A percentile compares a stretch with the other conserved stretches of the same genome.
These are phyloP conservation scores for Hydrotaea diabolus DNA, from an alignment of 2,888 invertebrate species.

Conservation along the genomic window DNA sequence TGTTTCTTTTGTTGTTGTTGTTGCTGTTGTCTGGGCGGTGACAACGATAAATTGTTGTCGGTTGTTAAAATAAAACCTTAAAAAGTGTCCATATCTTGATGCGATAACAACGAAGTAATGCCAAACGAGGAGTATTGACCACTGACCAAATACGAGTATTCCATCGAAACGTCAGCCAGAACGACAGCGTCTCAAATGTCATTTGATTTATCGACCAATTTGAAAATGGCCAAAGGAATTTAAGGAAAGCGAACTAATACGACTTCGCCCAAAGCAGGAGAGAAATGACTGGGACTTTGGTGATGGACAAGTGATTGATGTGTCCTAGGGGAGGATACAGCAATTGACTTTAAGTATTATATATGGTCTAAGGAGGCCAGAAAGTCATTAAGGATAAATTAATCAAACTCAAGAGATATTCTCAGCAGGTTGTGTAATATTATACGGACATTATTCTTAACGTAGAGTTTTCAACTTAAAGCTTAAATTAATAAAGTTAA, in stretches of 20 bases:
- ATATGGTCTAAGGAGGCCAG: background rate
- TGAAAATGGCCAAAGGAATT: constrained; percentile 31
- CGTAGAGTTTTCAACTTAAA: too few relatives aligned
- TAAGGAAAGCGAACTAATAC: background rate
- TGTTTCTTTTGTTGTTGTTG: background rate
- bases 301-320: constrained; percentile 43
- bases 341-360: constrained; percentile 29
- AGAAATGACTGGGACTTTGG: constrained; percentile 11
- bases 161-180: constrained; percentile 12
- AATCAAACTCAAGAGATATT: background rate
- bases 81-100: constrained; percentile 12
- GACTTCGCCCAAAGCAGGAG: background rate
- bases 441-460: too few relatives aligned
- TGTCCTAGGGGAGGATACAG: background rate
- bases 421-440: too few relatives aligned
- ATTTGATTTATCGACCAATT: constrained; percentile 60
- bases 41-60: constrained; percentile 57
- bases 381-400: constrained; percentile 28
- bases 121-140: constrained; percentile 39
- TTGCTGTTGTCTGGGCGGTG: constrained; percentile 34
- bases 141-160: constrained; percentile 17
- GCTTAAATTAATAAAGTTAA: too few relatives aligned
- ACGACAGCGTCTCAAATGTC: constrained; percentile 40
- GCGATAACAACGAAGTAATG: constrained; percentile 39
- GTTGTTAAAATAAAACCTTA: constrained; percentile 5